Percentiles rank a stretch among this genome's conserved stretches.
Conservation (phyloP, 2,113 vertebrate genomes). For the Seriola dumerili region DNA sequence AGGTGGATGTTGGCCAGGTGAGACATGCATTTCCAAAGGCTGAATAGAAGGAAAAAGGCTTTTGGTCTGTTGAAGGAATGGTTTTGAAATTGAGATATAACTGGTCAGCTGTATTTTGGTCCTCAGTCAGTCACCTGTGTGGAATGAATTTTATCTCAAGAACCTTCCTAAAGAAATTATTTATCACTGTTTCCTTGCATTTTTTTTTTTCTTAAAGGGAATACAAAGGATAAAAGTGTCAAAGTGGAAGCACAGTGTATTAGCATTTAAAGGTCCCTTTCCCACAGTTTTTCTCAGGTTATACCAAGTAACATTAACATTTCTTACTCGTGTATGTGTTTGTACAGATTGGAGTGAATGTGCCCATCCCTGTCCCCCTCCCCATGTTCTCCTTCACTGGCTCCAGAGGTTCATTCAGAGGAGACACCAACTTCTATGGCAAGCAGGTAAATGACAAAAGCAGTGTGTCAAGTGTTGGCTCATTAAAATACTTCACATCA, state of each 20-base stretch:
- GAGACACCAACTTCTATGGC: conserved; percentile 98
- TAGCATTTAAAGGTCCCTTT: not conserved
- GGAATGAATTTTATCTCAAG: not conserved
- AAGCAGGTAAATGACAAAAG: conserved; percentile 86
- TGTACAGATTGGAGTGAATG: conserved; percentile 94
- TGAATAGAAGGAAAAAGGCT: not conserved
- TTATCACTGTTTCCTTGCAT: not conserved
- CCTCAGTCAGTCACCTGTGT: conserved; percentile 23
- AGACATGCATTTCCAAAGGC: conserved; percentile 32
- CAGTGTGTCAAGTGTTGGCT: not conserved
- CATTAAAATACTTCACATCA: not conserved
- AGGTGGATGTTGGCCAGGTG: conserved; percentile 97
- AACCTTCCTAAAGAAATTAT: not conserved
- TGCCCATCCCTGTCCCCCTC: conserved; percentile 97
- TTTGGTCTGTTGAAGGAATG: not conserved
- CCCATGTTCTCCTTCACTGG: conserved; percentile 99
- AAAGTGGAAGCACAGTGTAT: not conserved
- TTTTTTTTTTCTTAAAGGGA: not conserved
- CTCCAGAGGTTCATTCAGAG: conserved; percentile 96
- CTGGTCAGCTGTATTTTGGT: conserved; percentile 6
- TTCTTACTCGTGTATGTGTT: conserved; percentile 16
- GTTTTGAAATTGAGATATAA: not conserved
- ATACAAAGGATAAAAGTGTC: not conserved
- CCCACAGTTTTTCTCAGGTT: too few relatives aligned
- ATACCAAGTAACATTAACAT: not conserved